Conservation (phyloP, 92 coral and sea anemone genomes). For the Phenganax stokvisi region DNA sequence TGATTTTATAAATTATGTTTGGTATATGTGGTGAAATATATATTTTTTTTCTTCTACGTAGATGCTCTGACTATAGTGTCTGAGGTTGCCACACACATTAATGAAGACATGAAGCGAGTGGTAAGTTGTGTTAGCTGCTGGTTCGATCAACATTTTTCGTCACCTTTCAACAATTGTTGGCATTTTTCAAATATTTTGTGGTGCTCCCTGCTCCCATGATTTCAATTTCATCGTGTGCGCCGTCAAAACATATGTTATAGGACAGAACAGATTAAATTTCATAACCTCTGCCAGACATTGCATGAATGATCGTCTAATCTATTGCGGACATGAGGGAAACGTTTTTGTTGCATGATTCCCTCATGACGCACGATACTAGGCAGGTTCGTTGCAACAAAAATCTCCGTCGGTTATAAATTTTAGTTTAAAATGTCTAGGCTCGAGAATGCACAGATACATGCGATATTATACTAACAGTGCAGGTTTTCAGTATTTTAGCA, state of each 20-base stretch:
- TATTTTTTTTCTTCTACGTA: background rate
- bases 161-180: background rate
- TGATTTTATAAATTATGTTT: background rate
- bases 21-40: background rate
- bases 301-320: no score
- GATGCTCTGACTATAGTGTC: slow-evolving; percentile 87
- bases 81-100: slow-evolving; percentile 93
- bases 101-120: slow-evolving; percentile 95
- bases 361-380: no score
- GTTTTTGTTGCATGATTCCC: no score
- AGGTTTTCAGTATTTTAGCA: background rate
- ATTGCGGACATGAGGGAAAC: no score
- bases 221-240: no score
- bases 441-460: background rate
- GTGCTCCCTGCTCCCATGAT: no score
- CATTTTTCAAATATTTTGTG: background rate
- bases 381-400: no score
- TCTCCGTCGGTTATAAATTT: no score
- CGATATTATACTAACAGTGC: background rate
- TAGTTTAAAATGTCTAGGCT: background rate
- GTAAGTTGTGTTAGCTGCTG: slow-evolving; percentile 45
- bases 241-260: no score
- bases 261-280: no score
- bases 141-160: background rate
- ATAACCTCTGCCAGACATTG: no score